phyloP scores from a whole-genome alignment of 2,797 vertebrate genomes.

The Anomalospiza imberbis region DNA sequence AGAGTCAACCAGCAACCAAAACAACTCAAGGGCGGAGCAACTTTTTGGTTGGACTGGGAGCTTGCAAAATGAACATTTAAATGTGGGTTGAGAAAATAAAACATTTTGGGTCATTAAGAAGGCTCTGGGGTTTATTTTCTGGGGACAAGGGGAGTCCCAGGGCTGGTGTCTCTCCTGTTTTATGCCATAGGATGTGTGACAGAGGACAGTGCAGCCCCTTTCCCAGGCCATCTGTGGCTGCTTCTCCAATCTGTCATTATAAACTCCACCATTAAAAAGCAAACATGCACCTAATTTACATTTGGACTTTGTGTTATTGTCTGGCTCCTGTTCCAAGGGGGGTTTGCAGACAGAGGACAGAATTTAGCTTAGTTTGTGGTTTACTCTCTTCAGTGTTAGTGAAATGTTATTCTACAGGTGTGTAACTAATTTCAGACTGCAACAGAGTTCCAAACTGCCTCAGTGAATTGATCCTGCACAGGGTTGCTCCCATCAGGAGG shows the following conservation, averaged over 20 bases:
- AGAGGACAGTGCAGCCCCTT: background rate
- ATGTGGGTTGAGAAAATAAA: background rate
- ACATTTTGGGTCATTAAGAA: background rate
- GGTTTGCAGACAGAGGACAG: accelerated
- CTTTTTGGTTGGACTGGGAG: background rate
- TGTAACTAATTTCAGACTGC: background rate
- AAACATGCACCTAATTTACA: background rate
- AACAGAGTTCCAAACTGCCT: background rate
- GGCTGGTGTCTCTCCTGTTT: accelerated
- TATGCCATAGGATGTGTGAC: accelerated
- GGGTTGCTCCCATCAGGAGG: background rate
- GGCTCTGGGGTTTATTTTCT: background rate
- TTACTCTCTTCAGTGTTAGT: background rate
- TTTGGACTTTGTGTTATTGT: background rate
- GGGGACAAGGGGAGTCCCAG: background rate
- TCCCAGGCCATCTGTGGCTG: background rate
- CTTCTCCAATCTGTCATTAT: background rate
- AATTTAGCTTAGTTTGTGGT: background rate
- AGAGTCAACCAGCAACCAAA: background rate
- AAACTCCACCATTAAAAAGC: background rate
- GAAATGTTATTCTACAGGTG: background rate
- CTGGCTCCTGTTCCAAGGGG: background rate
- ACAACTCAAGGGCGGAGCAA: background rate
- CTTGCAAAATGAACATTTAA: background rate
- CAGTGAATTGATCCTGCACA: background rate